Conservation (phyloP, 2,888 invertebrate genomes). For the Fragum fragum region DNA sequence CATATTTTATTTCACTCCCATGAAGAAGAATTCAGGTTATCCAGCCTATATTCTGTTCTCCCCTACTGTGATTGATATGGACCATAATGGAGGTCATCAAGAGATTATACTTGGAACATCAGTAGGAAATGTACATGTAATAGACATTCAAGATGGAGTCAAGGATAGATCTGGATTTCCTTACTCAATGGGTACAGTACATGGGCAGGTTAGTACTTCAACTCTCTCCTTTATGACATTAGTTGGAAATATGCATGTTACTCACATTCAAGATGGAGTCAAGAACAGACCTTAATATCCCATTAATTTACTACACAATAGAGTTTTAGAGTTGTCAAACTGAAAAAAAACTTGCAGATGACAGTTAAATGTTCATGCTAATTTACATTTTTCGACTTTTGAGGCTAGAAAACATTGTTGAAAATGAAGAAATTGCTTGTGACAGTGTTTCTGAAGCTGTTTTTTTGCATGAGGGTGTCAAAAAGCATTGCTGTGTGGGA, state of each 20-base stretch:
- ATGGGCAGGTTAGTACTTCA: slow-evolving; percentile 76
- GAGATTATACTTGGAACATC: slow-evolving; percentile 82
- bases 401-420: too few species aligned
- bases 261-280: slow-evolving; percentile 68
- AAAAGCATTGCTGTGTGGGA: too few species aligned
- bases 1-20: too few species aligned
- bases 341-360: too few species aligned
- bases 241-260: slow-evolving; percentile 80
- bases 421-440: too few species aligned
- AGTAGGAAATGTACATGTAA: slow-evolving; percentile 80
- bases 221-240: slow-evolving; percentile 60
- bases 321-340: too few species aligned
- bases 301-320: too few species aligned
- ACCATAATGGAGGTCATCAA: slow-evolving; percentile 75
- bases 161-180: slow-evolving; percentile 79
- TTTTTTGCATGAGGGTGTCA: too few species aligned
- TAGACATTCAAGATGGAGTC: slow-evolving; percentile 68
- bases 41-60: slow-evolving; percentile 83
- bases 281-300: slow-evolving; percentile 79
- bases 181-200: slow-evolving; percentile 72
- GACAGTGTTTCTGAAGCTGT: too few species aligned
- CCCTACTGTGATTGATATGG: slow-evolving; percentile 83
- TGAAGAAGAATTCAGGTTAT: slow-evolving; percentile 73
- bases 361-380: too few species aligned
- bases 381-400: too few species aligned